phyloP scores from a whole-genome alignment of 1,140 invertebrate species.

The Drosophila nigromelanica region DNA sequence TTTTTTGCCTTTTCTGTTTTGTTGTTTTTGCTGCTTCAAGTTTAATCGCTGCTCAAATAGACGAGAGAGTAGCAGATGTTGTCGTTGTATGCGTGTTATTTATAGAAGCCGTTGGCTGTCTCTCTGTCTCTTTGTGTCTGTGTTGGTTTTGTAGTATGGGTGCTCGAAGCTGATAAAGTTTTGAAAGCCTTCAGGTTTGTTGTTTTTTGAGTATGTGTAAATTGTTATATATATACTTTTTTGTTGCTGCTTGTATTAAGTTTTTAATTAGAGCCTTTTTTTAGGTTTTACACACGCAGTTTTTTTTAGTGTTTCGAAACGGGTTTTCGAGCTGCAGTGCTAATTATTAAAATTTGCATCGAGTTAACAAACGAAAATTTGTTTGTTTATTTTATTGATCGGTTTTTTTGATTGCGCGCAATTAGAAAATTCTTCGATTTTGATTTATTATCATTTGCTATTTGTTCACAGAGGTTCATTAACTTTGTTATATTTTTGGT shows the following conservation, averaged over 20 bases:
- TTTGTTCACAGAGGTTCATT: conserved; percentile 16
- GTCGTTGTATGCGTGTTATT: conserved; percentile 64
- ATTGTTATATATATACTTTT: conserved; percentile 37
- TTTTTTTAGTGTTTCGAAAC: conserved; percentile 39
- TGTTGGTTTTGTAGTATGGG: conserved; percentile 16
- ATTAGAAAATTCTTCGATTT: conserved; percentile 16
- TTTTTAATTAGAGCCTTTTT: conserved; percentile 34
- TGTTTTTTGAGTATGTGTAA: conserved; percentile 39
- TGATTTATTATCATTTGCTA: conserved; percentile 12
- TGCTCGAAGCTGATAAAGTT: conserved; percentile 43
- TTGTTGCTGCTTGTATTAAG: conserved; percentile 23
- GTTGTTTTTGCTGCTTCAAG: conserved; percentile 30
- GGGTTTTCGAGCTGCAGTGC: conserved; percentile 54
- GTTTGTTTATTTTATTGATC: conserved; percentile 35
- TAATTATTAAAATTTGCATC: conserved; percentile 65
- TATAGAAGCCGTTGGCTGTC: conserved; percentile 28
- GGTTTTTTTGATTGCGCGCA: conserved; percentile 29
- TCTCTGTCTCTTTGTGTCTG: background rate
- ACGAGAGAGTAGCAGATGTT: conserved; percentile 33
- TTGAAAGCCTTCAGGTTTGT: conserved; percentile 30
- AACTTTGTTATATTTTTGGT: conserved; percentile 4
- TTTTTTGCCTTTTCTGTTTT: conserved; percentile 35
- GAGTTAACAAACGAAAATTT: conserved; percentile 45
- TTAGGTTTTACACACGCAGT: conserved; percentile 23
- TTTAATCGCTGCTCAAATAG: conserved; percentile 55